Evolutionary conservation across 2,888 invertebrate genomes (phyloP), one percentile per base, ranked within the genome.

Genomic region (Scaptomyza reducta): DNA sequence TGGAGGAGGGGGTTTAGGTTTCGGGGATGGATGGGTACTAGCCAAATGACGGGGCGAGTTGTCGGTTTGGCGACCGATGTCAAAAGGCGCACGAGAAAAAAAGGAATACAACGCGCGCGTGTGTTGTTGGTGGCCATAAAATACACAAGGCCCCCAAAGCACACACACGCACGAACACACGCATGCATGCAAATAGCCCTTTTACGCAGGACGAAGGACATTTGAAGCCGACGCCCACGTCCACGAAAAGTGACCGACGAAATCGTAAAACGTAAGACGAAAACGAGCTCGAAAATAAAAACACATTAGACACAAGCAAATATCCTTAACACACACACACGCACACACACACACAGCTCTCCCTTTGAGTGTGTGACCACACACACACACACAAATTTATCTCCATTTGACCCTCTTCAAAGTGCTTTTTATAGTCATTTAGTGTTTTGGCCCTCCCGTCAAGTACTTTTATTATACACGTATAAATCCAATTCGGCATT

Each of bases 371-470:
- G 44, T 65, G 65, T 70, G 69, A 57, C 69, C 57, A 70, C 68
- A 65, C 75, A 69, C 54, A 67, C 51, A 65, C 73, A 70, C 22
- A 82, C 88, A 89, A 90, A 92, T 91, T 92, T 91, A 92, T 91
- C 91, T 91, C 91, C 91, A 91, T 91, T 91, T 91, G 91, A 91
- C 91, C 92, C 91, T 91, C 91, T 92, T 91, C 91, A 91, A 91
- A 91, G 90, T 90, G 88, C 90, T 91, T 90, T 90, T 90, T 90
- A 90, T 89, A 90, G 90, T 84, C 90, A 89, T 89, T 88, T 89
- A 89, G 90, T 88, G 88, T 79, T 77, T 85, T 89, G 87, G 86
- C 88, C 87, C 89, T 77, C 88, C 86, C 88, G 88, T 86, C 88
- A 87, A 83, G 81, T 85, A 86, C 87, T 88, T 89, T 86, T 87